A percentile compares a stretch with the other conserved stretches of the same genome.
Evolutionary conservation across 2,797 vertebrate genomes (phyloP).

Genomic region (Danio albolineatus): DNA sequence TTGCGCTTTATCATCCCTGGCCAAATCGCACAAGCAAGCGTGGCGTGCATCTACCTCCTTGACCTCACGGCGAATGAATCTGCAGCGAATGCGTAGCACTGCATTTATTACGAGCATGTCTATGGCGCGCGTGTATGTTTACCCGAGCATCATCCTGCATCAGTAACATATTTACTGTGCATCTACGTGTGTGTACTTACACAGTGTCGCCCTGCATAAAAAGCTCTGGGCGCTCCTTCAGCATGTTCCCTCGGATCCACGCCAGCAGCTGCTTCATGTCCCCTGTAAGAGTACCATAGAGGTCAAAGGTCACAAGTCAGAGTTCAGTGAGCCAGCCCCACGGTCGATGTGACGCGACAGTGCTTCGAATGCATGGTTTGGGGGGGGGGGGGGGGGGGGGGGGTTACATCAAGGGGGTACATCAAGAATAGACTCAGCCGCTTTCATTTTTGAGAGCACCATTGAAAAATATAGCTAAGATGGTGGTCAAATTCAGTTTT

Average conservation of each 20-base stretch:
- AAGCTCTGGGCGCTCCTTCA: constrained; percentile 93
- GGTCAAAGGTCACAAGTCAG: constrained; percentile 79
- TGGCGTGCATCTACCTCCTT: constrained; percentile 13
- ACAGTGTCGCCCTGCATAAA: constrained; percentile 96
- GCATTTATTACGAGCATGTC: constrained; percentile 15
- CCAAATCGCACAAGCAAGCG: background rate
- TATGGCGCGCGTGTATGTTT: constrained; percentile 22
- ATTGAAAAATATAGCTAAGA: constrained; percentile 55
- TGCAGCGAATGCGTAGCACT: background rate
- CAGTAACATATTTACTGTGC: constrained; percentile 26
- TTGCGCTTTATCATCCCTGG: background rate
- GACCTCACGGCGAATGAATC: background rate
- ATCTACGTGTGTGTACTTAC: constrained; percentile 80
- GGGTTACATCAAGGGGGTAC: constrained; percentile 29
- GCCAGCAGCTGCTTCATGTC: constrained; percentile 92
- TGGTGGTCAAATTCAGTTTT: constrained; percentile 28
- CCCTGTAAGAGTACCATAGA: constrained; percentile 68
- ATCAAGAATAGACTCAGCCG: constrained; percentile 6
- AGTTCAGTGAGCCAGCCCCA: constrained; percentile 76
- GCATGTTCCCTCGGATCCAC: constrained; percentile 94
- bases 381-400: background rate
- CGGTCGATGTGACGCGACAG: constrained; percentile 84
- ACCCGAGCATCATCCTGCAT: constrained; percentile 32
- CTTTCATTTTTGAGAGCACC: constrained; percentile 53
- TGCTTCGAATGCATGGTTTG: constrained; percentile 63